These are phyloP conservation scores for Synodontis membranacea DNA, from an alignment of 2,113 vertebrate genomes.

Conservation along the genomic window DNA sequence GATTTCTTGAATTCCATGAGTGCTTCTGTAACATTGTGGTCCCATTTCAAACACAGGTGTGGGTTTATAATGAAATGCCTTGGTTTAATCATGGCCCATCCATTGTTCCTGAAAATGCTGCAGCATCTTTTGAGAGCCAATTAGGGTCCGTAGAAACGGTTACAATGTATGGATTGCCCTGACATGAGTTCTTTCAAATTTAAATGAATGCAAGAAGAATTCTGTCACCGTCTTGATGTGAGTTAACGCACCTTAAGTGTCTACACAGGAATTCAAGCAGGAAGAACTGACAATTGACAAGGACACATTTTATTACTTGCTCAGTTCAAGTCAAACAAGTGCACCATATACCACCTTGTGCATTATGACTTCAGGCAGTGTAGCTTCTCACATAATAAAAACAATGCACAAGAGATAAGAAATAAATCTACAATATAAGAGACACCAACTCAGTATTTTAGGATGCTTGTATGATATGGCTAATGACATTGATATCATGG, in stretches of 20 bases:
- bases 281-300: conserved; percentile 64
- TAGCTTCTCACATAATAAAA: conserved; percentile 43
- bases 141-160: background rate
- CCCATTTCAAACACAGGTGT: background rate
- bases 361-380: conserved; percentile 1
- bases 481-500: conserved; percentile 69
- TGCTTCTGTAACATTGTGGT: background rate
- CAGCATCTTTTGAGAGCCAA: conserved; percentile 65
- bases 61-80: background rate
- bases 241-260: conserved; percentile 27
- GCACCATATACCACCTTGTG: conserved; percentile 60
- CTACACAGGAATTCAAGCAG: conserved; percentile 65
- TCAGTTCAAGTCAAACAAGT: conserved; percentile 69
- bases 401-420: conserved; percentile 55
- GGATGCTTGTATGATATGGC: conserved; percentile 56
- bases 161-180: background rate
- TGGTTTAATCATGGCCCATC: background rate
- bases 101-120: background rate
- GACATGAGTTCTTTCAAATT: conserved; percentile 2
- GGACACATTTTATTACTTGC: conserved; percentile 70
- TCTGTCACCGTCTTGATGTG: conserved; percentile 5
- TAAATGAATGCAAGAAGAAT: conserved; percentile 9
- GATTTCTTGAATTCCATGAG: background rate
- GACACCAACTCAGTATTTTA: conserved; percentile 31
- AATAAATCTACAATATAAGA: conserved; percentile 54